These are phyloP conservation scores for Vanessa atalanta DNA, from an alignment of 1,140 invertebrate genomes.

Conservation along the genomic window DNA sequence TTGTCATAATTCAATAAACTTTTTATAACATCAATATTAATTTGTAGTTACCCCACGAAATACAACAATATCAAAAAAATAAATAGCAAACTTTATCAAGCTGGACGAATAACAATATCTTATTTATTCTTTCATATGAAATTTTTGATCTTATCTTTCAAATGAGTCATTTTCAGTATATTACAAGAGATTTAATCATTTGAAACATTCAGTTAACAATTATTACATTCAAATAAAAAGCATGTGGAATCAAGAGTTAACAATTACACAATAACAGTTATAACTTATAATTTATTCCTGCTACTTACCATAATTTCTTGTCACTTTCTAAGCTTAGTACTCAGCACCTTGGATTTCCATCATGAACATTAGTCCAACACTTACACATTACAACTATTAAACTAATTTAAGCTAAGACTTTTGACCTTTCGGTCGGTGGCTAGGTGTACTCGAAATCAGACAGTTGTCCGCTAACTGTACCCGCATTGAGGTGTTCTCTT, in stretches of 20 bases:
- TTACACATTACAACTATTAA: slow-evolving; percentile 2
- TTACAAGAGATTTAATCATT: neutral
- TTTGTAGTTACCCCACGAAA: slow-evolving; percentile 1
- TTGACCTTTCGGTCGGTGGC: slow-evolving; percentile 59
- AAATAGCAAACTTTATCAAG: neutral
- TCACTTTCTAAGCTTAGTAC: slow-evolving; percentile 18
- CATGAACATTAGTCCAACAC: slow-evolving; percentile 18
- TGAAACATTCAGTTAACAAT: neutral
- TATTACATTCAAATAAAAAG: neutral
- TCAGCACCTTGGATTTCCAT: slow-evolving; percentile 38
- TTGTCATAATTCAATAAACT: slow-evolving; percentile 5
- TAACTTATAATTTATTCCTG: neutral
- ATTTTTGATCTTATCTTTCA: neutral
- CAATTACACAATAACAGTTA: slow-evolving; percentile 2
- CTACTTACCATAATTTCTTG: slow-evolving; percentile 6
- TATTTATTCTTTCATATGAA: neutral
- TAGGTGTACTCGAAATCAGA: slow-evolving; percentile 48
- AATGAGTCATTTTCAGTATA: neutral
- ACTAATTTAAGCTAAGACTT: slow-evolving; percentile 59
- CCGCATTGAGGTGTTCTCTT: slow-evolving; percentile 69
- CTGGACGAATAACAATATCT: neutral
- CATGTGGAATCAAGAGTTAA: slow-evolving; percentile 1
- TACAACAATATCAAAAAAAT: neutral
- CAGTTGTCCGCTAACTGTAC: slow-evolving; percentile 71
- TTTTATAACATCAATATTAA: slow-evolving; percentile 9